Evolutionary conservation across 2,888 invertebrate species (phyloP), one percentile per base, ranked within the genome.

Genomic region (Yponomeuta cagnagella): DNA sequence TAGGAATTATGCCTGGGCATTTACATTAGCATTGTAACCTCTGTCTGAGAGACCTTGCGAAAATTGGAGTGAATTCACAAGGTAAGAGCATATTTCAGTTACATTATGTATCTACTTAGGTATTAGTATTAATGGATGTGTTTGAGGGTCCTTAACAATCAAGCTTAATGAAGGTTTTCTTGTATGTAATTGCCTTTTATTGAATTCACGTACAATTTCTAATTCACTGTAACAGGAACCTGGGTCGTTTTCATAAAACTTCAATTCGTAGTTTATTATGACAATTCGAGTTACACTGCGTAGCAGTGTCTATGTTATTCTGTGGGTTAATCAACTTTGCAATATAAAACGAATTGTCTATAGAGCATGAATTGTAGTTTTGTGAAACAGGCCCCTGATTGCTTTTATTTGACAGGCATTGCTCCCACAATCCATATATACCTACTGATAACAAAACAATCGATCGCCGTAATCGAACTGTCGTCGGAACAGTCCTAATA

Each of bases 1-100:
- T 65, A 65, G 23, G 65, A 65, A 31, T 65, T 31, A 65, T 65
- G 65, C 65, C 65, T 65, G 23, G 12, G 33, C 33, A 65, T 65
- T 65, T 30, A 65, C 65, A 65, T 12, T 33, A 5, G 65, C 12
- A 33, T 65, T 58, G 52, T 4, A 15, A 12, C 52, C 52, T 58
- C 52, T 15, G 52, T 15, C 52, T 12, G 52, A 15, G 52, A 58
- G 52, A 58, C 52, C 52, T 58, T 58, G 52, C 52, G 3, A 58
- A 58, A 15, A 58, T 58, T 58, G 52, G 52, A 58, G 52, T 58
- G 52, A 58, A 58, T 58, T 58, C 15, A 58, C 52, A 58, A 58
- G 52, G 52, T 58, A 58, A 58, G 52, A 15, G 3, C 15, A 58
- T 58, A 58, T 15, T 58, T 58, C 52, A 58, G 52, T 58, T 58